phyloP scores from a whole-genome alignment of 1,140 invertebrate species.

The Pararge aegeria region DNA sequence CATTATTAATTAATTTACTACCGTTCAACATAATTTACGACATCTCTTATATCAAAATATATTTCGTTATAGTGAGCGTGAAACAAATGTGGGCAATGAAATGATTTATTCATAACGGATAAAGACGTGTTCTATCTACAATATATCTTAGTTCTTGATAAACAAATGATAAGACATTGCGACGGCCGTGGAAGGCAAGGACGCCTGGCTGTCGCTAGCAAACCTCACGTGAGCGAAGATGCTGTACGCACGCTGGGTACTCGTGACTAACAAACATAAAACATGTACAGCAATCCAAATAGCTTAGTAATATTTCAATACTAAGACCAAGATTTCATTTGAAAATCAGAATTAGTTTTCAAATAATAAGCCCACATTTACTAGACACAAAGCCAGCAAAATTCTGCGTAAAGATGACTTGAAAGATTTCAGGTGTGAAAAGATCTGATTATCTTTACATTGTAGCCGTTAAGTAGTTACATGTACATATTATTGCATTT shows the following conservation, averaged over 20 bases:
- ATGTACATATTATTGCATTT: no score
- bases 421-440: no score
- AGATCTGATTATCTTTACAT: no score
- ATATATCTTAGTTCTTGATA: slow-evolving; percentile 29
- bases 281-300: neutral
- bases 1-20: neutral
- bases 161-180: slow-evolving; percentile 26
- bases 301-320: slow-evolving; percentile 1
- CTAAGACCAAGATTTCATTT: no score
- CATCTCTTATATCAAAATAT: no score
- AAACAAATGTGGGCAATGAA: neutral
- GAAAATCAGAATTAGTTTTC: no score
- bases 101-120: neutral
- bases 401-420: no score
- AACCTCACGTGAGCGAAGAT: slow-evolving; percentile 42
- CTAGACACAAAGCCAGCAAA: no score
- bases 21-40: no score
- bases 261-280: slow-evolving; percentile 5
- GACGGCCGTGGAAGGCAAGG: slow-evolving; percentile 12
- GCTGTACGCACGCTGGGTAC: slow-evolving; percentile 19
- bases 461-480: no score
- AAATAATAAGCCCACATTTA: no score
- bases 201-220: slow-evolving; percentile 13
- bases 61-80: no score
- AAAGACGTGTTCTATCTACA: slow-evolving; percentile 37